Conservation (phyloP, 2,113 vertebrate species). For the Gallinago media region DNA sequence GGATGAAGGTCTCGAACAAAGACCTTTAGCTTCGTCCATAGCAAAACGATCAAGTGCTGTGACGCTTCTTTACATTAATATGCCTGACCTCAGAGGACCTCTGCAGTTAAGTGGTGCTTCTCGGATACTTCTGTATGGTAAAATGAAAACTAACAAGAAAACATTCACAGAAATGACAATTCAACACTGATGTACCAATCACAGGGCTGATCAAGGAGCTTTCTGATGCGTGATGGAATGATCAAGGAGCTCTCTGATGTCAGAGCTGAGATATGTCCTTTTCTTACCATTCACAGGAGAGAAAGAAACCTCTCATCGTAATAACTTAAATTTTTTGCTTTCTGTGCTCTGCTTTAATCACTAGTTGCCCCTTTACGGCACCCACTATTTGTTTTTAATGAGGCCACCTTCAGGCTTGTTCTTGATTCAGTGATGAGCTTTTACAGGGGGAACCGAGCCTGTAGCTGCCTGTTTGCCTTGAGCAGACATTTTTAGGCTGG, state of each 20-base stretch:
- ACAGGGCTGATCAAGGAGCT: slow-evolving; percentile 54
- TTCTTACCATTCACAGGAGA: background rate
- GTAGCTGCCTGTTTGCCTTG: background rate
- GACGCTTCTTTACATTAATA: background rate
- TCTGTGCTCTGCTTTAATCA: background rate
- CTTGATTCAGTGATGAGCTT: background rate
- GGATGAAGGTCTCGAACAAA: background rate
- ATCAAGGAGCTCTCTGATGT: slow-evolving; percentile 70
- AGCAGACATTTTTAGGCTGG: background rate
- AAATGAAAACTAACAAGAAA: background rate
- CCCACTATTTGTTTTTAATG: background rate
- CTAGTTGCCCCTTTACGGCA: background rate
- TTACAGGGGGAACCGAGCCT: background rate
- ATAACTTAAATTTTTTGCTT: background rate
- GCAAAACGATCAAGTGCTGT: background rate
- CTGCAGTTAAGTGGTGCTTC: background rate
- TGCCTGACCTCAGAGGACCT: background rate
- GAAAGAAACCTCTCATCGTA: background rate
- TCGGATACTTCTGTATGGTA: background rate
- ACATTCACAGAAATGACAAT: background rate
- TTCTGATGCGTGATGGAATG: slow-evolving; percentile 34
- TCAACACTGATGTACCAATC: background rate
- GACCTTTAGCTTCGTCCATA: background rate
- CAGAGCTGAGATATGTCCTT: background rate
- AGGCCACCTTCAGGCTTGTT: background rate